Conservation (phyloP, 2,113 vertebrate genomes). For the Craseonycteris thonglongyai region DNA sequence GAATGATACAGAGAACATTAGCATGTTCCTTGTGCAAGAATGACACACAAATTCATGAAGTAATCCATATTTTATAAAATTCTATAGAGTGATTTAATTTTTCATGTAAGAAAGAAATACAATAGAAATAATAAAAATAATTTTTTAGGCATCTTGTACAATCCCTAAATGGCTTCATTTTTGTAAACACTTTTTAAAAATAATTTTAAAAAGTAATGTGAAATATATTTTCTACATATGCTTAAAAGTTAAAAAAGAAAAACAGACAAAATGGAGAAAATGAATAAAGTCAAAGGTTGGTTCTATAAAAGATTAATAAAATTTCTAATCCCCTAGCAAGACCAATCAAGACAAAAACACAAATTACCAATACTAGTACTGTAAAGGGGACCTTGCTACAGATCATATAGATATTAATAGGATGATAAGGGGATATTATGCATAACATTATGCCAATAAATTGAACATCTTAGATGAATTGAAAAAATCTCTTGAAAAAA, state of each 20-base stretch:
- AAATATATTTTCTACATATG: too few species aligned
- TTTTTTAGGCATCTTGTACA: too few species aligned
- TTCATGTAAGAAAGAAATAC: too few species aligned
- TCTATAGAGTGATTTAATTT: too few species aligned
- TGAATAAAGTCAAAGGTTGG: background rate
- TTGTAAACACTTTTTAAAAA: too few species aligned
- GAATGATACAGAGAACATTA: too few species aligned
- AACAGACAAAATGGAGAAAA: background rate
- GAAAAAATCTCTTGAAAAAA: background rate
- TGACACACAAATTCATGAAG: too few species aligned
- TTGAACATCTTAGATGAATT: background rate
- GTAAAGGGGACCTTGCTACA: background rate
- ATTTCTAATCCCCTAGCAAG: background rate
- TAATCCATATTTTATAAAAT: too few species aligned
- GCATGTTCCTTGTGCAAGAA: too few species aligned
- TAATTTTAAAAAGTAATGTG: too few species aligned
- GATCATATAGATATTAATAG: background rate
- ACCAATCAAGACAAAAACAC: background rate
- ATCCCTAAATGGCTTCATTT: too few species aligned
- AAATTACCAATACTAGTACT: background rate
- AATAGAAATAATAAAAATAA: too few species aligned
- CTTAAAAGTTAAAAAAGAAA: background rate
- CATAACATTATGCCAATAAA: background rate
- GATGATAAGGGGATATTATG: background rate
- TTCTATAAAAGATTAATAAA: background rate